Conservation (phyloP, 2,888 invertebrate species). For the Callyntrura guangdongensis region DNA sequence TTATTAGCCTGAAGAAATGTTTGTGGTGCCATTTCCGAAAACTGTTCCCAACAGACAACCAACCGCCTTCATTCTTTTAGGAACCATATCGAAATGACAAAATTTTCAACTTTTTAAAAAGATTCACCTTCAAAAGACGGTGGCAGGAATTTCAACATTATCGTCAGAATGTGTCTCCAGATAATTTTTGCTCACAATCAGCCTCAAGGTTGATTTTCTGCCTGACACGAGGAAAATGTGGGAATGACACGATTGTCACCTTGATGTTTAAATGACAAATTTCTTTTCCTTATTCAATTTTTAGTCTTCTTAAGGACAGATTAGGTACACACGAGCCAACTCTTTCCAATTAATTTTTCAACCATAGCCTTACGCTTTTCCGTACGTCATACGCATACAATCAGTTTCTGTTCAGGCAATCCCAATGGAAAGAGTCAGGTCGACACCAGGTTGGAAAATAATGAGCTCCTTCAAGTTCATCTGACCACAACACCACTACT, state of each 20-base stretch:
- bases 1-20: conserved; percentile 56
- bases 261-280: too few species aligned
- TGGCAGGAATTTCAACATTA: not conserved
- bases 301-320: too few species aligned
- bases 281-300: too few species aligned
- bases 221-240: too few species aligned
- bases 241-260: too few species aligned
- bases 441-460: not conserved
- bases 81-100: not conserved
- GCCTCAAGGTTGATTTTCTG: too few species aligned
- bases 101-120: not conserved
- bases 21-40: conserved; percentile 47
- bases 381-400: too few species aligned
- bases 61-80: not conserved
- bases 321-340: too few species aligned
- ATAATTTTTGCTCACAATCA: not conserved
- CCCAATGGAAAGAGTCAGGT: too few species aligned
- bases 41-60: conserved; percentile 16
- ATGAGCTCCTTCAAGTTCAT: not conserved
- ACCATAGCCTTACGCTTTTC: too few species aligned
- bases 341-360: too few species aligned
- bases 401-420: too few species aligned
- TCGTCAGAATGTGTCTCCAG: not conserved
- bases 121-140: not conserved
- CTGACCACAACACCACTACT: not conserved